These are phyloP conservation scores for Agrochola litura DNA, from an alignment of 2,888 invertebrate species.

Conservation along the genomic window DNA sequence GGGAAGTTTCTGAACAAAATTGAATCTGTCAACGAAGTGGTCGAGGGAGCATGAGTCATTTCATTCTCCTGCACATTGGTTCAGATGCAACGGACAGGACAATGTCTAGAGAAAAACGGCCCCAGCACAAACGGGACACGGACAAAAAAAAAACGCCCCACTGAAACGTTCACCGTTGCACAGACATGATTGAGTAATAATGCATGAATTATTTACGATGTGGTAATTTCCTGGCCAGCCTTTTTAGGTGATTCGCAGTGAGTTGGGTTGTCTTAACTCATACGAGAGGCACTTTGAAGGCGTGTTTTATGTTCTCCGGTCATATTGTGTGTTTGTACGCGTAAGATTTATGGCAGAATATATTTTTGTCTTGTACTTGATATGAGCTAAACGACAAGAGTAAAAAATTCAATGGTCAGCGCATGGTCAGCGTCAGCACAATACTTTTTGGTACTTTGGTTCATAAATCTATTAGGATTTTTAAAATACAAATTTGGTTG, in stretches of 20 bases:
- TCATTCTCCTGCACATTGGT: conserved; percentile 52
- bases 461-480: background rate
- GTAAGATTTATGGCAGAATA: conserved; percentile 71
- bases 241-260: conserved; percentile 80
- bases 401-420: conserved; percentile 32
- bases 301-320: conserved; percentile 71
- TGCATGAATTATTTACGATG: conserved; percentile 89
- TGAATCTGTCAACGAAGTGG: conserved; percentile 62
- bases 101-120: conserved; percentile 81
- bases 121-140: conserved; percentile 71
- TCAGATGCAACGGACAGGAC: conserved; percentile 78
- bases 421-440: no score
- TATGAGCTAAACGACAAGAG: conserved; percentile 17
- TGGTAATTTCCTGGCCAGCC: conserved; percentile 83
- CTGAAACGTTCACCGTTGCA: conserved; percentile 83
- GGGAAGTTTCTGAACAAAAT: conserved; percentile 56
- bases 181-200: conserved; percentile 88
- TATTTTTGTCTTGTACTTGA: conserved; percentile 37
- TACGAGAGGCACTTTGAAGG: conserved; percentile 67
- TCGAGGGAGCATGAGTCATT: conserved; percentile 65
- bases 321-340: conserved; percentile 70
- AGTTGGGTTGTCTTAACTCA: conserved; percentile 67
- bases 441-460: background rate
- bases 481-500: background rate
- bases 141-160: conserved; percentile 74